Base-by-base conservation (phyloP, 2,113 vertebrate genomes). In the Sceloporus undulatus region DNA sequence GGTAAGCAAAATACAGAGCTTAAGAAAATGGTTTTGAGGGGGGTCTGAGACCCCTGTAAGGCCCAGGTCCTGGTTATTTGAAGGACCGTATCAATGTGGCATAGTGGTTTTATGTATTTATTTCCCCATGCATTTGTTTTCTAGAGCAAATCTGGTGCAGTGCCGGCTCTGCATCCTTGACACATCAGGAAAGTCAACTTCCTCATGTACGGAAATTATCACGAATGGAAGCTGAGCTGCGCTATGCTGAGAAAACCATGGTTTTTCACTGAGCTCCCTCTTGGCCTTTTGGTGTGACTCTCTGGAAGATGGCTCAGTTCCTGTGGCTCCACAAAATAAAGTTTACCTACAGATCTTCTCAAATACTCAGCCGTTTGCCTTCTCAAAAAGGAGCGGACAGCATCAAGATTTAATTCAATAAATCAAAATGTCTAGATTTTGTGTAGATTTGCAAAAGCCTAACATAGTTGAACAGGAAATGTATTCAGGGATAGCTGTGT, bases 71-170 rank as follows among this genome's bases (percentile, higher is more conserved):
- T 18, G 1, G 18, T 62, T 18, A 62, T 62, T 62, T 62, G 59
- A 18, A 62, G 59, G 59, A 16, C 59, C 59, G 18, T 62, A 62
- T 14, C 18, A 48, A 7, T 7, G 4, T 48, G 48, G 48, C 48
- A 48, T 7, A 48, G 48, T 48, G 48, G 5, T 48, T 48, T 48
- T 5, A 74, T 59, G 56, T 16, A 14, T 59, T 59, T 59, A 21
- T 13, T 25, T 40, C 42, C 70, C n/a, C 84, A 13, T 65, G 38
- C 84, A 81, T 91, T 65, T 93, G 82, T 93, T 80, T 89, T 66
- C 40, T 86, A 97, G 96, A 78, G 90, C 82, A 91, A 87, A 85
- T 93, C 71, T 82, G 89, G 62, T 92, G 81, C 90, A 91, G 89
- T 34, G 9, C 68, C 0, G 27, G 34, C 25, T 70, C 87, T 62